Conservation (phyloP, 2,888 invertebrate genomes). For the Chymomyza amoena region DNA sequence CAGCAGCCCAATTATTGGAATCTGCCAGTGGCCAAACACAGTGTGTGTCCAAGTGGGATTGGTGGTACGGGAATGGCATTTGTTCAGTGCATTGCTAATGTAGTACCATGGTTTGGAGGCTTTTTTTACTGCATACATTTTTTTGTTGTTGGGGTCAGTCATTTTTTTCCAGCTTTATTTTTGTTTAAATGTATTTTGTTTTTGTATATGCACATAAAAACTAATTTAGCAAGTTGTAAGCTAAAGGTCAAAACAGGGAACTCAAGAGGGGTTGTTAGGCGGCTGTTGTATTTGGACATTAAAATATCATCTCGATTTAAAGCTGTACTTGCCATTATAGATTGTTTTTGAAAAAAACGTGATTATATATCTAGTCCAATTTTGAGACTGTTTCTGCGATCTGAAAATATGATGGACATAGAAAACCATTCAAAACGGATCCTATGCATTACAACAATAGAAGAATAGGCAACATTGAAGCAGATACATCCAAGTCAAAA, state of each 20-base stretch:
- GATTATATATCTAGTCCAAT: no score
- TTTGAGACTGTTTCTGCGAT: no score
- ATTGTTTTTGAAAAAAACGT: no score
- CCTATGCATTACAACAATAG: no score
- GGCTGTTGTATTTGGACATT: no score
- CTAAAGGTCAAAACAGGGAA: constrained; percentile 45
- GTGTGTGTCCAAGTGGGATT: not conserved
- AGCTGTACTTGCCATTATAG: no score
- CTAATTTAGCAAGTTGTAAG: constrained; percentile 65
- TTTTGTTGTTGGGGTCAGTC: constrained; percentile 7
- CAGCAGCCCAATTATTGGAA: constrained; percentile 60
- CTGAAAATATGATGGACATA: no score
- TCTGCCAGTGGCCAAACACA: constrained; percentile 13
- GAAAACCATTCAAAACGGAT: no score
- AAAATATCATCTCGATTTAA: no score
- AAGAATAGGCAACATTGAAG: no score
- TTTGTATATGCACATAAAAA: constrained; percentile 38
- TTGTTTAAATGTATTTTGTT: not conserved
- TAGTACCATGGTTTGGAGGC: constrained; percentile 65
- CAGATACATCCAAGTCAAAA: no score
- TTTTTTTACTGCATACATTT: constrained; percentile 31
- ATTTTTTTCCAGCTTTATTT: constrained; percentile 18
- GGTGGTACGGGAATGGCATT: constrained; percentile 18
- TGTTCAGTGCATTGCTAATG: constrained; percentile 52
- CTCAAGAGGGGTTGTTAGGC: not conserved